Evolutionary conservation across 2,888 invertebrate genomes (phyloP).

Genomic region (Troides helena): DNA sequence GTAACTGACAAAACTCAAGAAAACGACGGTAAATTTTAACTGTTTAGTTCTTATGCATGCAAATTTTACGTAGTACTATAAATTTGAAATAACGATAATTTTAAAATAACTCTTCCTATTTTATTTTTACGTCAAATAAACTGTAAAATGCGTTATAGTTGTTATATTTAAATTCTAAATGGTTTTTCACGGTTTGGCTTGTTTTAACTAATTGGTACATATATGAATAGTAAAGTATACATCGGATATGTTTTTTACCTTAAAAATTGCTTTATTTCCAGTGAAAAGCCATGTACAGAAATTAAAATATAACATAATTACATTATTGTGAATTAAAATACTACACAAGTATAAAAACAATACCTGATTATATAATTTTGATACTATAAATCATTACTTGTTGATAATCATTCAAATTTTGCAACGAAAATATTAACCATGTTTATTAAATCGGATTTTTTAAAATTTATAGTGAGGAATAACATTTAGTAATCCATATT

Average conservation of each 20-base stretch:
- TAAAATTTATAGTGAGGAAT: too few relatives aligned
- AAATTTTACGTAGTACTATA: not conserved
- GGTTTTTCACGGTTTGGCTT: not conserved
- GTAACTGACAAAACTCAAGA: conserved; percentile 76
- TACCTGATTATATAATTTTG: too few relatives aligned
- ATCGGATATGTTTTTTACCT: not conserved
- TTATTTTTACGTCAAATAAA: not conserved
- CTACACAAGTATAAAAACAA: too few relatives aligned
- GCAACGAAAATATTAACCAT: too few relatives aligned
- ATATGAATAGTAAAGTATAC: not conserved
- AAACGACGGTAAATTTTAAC: conserved; percentile 65
- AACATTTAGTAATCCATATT: too few relatives aligned
- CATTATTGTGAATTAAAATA: too few relatives aligned
- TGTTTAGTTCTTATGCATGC: not conserved
- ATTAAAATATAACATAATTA: too few relatives aligned
- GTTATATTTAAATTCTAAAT: not conserved
- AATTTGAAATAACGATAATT: not conserved
- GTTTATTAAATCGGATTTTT: too few relatives aligned
- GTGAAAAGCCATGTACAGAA: not conserved
- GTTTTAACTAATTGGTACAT: not conserved
- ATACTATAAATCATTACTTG: too few relatives aligned
- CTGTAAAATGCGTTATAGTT: not conserved
- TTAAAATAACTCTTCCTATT: not conserved
- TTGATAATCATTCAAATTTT: too few relatives aligned
- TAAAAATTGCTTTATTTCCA: not conserved